phyloP scores from a whole-genome alignment of 2,888 invertebrate species.

The Diloba caeruleocephala region DNA sequence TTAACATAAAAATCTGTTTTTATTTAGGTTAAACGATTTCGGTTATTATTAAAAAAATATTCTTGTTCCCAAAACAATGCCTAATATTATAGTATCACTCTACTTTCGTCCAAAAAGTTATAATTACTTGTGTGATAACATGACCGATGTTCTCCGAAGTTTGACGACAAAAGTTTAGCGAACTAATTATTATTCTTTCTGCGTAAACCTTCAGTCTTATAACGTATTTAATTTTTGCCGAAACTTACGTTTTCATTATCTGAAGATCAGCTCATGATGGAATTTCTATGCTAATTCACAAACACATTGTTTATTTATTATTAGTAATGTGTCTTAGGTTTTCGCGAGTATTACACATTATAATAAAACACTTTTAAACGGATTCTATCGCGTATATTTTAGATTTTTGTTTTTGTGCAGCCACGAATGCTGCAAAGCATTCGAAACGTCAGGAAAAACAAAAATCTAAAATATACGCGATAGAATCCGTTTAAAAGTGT shows the following conservation, averaged over 20 bases:
- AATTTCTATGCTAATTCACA: conserved; percentile 13
- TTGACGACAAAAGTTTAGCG: conserved; percentile 10
- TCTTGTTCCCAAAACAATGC: conserved; percentile 12
- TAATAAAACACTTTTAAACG: background rate
- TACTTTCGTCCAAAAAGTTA: conserved; percentile 33
- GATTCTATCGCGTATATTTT: background rate
- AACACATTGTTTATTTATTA: conserved; percentile 1
- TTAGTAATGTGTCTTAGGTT: background rate
- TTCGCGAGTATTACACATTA: no score
- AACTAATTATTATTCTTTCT: conserved; percentile 42
- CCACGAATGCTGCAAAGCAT: no score
- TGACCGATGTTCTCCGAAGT: conserved; percentile 16
- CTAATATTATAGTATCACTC: conserved; percentile 1
- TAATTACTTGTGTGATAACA: conserved; percentile 38
- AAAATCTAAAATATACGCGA: no score
- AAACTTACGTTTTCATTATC: conserved; percentile 24
- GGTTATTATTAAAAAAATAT: conserved; percentile 29
- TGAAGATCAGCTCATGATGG: conserved; percentile 4
- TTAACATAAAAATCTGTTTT: no score
- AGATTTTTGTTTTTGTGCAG: no score
- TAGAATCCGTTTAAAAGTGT: no score
- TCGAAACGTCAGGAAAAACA: no score
- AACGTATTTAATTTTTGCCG: conserved; percentile 28
- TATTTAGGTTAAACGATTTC: no score
- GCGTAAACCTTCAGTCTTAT: conserved; percentile 6